A percentile compares a stretch with the other conserved stretches of the same genome.
Evolutionary conservation across 2,113 vertebrate genomes (phyloP).

Genomic region (Charadrius vociferus): DNA sequence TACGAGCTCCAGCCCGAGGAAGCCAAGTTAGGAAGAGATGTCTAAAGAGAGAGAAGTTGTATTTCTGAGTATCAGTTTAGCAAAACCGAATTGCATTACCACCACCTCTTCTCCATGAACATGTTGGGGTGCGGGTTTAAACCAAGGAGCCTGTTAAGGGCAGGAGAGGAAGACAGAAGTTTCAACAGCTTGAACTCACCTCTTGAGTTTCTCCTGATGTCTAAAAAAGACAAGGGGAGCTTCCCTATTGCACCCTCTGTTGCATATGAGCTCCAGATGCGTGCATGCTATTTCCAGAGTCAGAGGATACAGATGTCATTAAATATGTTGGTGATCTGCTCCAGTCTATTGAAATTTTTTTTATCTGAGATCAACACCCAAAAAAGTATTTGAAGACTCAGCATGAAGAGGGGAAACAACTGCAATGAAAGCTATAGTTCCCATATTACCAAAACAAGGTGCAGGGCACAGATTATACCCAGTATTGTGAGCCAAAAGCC

Average conservation of each 20-base stretch:
- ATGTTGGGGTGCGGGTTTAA: neutral
- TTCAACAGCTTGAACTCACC: slow-evolving; percentile 10
- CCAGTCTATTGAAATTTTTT: slow-evolving; percentile 36
- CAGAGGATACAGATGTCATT: slow-evolving; percentile 61
- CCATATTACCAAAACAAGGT: neutral
- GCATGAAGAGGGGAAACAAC: slow-evolving; percentile 41
- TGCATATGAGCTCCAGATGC: slow-evolving; percentile 62
- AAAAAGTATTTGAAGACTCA: slow-evolving; percentile 54
- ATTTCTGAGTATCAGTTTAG: neutral
- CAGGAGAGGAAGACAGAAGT: neutral
- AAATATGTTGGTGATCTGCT: slow-evolving; percentile 51
- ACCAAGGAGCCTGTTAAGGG: neutral
- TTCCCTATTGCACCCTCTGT: neutral
- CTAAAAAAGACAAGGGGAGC: neutral
- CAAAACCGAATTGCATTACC: neutral
- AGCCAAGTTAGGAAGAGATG: neutral
- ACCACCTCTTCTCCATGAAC: neutral
- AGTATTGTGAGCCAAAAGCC: neutral
- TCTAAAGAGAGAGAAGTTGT: neutral
- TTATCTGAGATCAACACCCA: slow-evolving; percentile 47
- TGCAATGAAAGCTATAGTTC: slow-evolving; percentile 1
- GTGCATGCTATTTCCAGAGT: slow-evolving; percentile 38
- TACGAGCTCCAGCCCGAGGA: neutral
- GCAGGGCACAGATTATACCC: neutral
- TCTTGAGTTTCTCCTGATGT: slow-evolving; percentile 10